Base-by-base conservation (phyloP, 1,140 invertebrate species). In the Micrasema minimum region DNA sequence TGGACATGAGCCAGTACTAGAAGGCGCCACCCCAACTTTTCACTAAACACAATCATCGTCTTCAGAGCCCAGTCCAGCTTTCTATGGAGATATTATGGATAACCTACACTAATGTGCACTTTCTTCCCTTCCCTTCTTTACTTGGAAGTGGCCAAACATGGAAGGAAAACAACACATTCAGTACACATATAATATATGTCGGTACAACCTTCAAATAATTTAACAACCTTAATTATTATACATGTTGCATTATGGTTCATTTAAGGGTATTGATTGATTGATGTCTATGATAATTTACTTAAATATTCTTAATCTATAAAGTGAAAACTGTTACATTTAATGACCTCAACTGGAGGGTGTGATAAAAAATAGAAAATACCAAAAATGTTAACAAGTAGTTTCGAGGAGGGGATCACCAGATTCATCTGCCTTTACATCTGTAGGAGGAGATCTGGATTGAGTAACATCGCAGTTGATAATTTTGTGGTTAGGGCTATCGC, bases 351-450 rank as follows among this genome's bases (percentile, higher is more conserved):
- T 69, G 48, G 55, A 59, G 51, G 55, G 41, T 61, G 53, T 59
- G 23, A 69, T 69, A 69, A 46, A 69, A 4, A 31, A 31, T n/a
- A n/a, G 7, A 69, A 67, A 55, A 59, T 61, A 64, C 35, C 18
- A 22, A 62, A 69, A 69, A 18, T 48, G 38, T 69, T 66, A 75
- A 72, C 74, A 75, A 53, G 74, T 75, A 35, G 74, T 75, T 69
- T 75, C 74, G 10, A 75, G 70, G 16, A 75, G 53, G 10, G 74
- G 74, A 67, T 75, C 74, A 55, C 68, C 38, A 1, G 62, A 18
- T 9, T 74, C n/a, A n/a, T n/a, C n/a, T n/a, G n/a, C 68, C 59
- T 66, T 73, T 10, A 14, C 31, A 38, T 26, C 48, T 0, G 23
- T 12, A 23, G 16, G 31, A 18, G 45, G 31, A 22, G n/a, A 26